phyloP scores from a whole-genome alignment of 2,888 invertebrate species.

The Eristalis pertinax region DNA sequence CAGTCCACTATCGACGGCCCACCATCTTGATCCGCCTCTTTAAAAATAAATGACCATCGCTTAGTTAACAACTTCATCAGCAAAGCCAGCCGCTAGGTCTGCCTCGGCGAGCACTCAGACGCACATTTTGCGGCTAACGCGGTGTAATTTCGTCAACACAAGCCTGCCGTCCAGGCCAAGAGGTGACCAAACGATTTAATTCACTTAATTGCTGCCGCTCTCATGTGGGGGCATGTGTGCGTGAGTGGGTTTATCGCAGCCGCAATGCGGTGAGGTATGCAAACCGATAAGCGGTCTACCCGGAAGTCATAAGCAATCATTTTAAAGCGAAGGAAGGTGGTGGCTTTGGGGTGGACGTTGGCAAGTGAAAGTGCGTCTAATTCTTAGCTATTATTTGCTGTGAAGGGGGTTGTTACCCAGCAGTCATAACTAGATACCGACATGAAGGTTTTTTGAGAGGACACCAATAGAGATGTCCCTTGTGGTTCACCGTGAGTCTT shows the following conservation, averaged over 20 bases:
- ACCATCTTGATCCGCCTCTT: neutral
- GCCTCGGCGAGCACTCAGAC: neutral
- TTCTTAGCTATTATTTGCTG: too few relatives aligned
- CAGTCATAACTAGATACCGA: too few relatives aligned
- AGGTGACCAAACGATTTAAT: neutral
- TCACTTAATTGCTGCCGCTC: neutral
- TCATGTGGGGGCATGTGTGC: neutral
- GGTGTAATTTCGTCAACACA: neutral
- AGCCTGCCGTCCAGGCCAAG: neutral
- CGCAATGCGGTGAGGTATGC: neutral
- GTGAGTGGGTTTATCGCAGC: neutral
- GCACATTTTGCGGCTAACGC: neutral
- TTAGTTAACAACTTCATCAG: neutral
- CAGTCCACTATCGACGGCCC: constrained; percentile 40
- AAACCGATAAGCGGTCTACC: neutral
- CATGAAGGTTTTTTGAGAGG: too few relatives aligned
- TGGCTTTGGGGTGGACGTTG: too few relatives aligned
- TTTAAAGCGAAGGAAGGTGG: too few relatives aligned
- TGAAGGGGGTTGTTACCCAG: too few relatives aligned
- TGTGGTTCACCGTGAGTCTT: too few relatives aligned
- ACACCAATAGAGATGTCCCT: too few relatives aligned
- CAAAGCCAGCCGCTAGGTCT: neutral
- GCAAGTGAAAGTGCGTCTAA: too few relatives aligned
- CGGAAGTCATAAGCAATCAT: too few relatives aligned
- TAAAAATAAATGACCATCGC: neutral